Evolutionary conservation across 2,888 invertebrate species (phyloP).

Genomic region (Thereva nobilitata): DNA sequence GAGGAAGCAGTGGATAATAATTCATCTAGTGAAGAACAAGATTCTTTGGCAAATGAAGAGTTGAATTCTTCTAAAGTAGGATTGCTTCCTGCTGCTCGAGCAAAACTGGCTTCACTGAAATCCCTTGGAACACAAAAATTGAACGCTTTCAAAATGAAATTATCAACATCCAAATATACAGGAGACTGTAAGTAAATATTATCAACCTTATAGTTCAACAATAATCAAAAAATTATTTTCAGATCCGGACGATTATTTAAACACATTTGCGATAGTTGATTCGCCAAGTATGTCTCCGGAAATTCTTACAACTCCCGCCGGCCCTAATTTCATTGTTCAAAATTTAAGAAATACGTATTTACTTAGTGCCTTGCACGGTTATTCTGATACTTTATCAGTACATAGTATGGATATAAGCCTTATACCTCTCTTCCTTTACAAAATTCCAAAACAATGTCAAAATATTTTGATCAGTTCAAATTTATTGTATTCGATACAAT

Average conservation of each 20-base stretch:
- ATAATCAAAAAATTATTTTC: constrained; percentile 40
- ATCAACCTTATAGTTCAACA: neutral
- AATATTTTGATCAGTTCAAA: constrained; percentile 70
- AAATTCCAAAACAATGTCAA: constrained; percentile 66
- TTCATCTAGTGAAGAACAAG: neutral
- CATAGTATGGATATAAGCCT: constrained; percentile 69
- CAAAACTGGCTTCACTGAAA: constrained; percentile 67
- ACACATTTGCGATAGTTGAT: constrained; percentile 56
- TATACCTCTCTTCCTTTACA: constrained; percentile 70
- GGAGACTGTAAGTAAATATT: constrained; percentile 54
- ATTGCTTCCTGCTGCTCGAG: constrained; percentile 58
- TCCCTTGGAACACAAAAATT: constrained; percentile 72
- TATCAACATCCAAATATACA: constrained; percentile 59
- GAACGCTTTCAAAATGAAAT: constrained; percentile 66
- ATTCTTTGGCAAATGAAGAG: constrained; percentile 43
- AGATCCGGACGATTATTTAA: constrained; percentile 52
- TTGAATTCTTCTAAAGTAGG: constrained; percentile 46
- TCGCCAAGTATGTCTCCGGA: constrained; percentile 56
- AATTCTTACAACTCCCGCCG: constrained; percentile 52
- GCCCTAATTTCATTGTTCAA: constrained; percentile 57
- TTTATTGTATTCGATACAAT: constrained; percentile 65
- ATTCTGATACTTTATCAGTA: constrained; percentile 59
- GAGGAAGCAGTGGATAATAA: constrained; percentile 1
- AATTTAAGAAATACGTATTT: constrained; percentile 55
- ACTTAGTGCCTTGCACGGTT: constrained; percentile 55